Evolutionary conservation across 2,797 vertebrate species (phyloP).

Genomic region (Aulostomus chinensis): DNA sequence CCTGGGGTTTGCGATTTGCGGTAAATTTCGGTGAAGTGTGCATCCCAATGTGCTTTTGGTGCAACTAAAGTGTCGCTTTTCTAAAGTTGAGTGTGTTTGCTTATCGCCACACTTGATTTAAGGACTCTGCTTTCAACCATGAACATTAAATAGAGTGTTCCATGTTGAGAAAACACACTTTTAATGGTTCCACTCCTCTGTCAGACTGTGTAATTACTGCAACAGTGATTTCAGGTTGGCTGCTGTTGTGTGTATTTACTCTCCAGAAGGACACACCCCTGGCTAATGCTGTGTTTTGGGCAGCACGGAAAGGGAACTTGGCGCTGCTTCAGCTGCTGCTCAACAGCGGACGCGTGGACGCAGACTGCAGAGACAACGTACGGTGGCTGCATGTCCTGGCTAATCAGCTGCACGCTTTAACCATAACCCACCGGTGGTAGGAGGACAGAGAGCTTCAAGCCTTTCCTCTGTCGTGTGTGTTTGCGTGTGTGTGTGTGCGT

Average conservation of each 20-base stretch:
- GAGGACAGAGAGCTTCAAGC: too few relatives aligned
- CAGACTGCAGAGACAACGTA: constrained; percentile 98
- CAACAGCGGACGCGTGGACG: constrained; percentile 95
- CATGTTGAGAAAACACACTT: too few relatives aligned
- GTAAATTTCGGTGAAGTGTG: too few relatives aligned
- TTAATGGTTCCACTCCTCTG: too few relatives aligned
- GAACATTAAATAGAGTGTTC: too few relatives aligned
- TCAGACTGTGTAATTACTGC: constrained; percentile 31
- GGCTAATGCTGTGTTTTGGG: constrained; percentile 97
- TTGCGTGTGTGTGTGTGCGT: constrained; percentile 22
- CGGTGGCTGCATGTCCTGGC: constrained; percentile 68
- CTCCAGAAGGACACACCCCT: constrained; percentile 96
- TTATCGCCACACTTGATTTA: too few relatives aligned
- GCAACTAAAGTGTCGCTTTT: too few relatives aligned
- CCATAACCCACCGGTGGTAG: constrained; percentile 43
- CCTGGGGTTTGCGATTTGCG: too few relatives aligned
- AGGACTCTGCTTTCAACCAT: too few relatives aligned
- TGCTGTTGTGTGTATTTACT: constrained; percentile 62
- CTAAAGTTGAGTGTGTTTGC: too few relatives aligned
- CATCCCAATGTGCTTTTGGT: too few relatives aligned
- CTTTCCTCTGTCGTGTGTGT: too few relatives aligned
- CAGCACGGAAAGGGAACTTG: constrained; percentile 93
- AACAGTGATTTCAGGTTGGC: constrained; percentile 40
- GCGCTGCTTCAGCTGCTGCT: constrained; percentile 93
- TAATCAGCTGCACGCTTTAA: constrained; percentile 55